Evolutionary conservation across 2,797 vertebrate species (phyloP).

Genomic region (Rachycentron canadum): DNA sequence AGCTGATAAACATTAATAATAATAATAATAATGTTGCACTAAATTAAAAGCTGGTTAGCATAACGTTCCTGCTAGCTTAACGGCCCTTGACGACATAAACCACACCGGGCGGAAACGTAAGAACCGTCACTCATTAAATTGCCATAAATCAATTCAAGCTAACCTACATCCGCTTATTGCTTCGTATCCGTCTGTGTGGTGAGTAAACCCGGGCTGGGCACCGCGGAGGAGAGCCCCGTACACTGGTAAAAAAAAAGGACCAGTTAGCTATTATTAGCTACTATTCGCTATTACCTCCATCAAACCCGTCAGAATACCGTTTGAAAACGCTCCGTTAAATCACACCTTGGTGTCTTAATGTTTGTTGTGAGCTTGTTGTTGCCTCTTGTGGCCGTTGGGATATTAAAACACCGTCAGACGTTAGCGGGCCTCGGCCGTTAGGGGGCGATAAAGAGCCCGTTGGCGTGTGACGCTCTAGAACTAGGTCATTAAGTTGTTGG

Average conservation of each 20-base stretch:
- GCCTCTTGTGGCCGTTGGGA: neutral
- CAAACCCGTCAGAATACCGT: neutral
- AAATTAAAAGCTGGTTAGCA: no score
- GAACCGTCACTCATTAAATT: no score
- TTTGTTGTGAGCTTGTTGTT: neutral
- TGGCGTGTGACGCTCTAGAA: neutral
- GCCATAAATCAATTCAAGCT: no score
- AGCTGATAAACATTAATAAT: no score
- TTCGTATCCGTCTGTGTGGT: no score
- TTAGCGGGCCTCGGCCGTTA: neutral
- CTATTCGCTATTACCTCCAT: neutral
- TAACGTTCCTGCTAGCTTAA: no score
- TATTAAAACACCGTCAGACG: neutral
- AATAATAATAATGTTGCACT: no score
- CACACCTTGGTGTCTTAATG: neutral
- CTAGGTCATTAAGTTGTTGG: neutral
- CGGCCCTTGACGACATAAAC: no score
- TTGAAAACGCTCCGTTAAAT: neutral
- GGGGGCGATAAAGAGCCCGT: neutral
- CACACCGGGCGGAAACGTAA: neutral
- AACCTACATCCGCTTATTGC: accelerated
- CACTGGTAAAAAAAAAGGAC: no score
- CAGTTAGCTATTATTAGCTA: no score
- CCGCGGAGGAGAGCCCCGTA: no score
- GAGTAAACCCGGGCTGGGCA: no score